Conservation (phyloP, 2,113 vertebrate species). For the Globicephala melas region DNA sequence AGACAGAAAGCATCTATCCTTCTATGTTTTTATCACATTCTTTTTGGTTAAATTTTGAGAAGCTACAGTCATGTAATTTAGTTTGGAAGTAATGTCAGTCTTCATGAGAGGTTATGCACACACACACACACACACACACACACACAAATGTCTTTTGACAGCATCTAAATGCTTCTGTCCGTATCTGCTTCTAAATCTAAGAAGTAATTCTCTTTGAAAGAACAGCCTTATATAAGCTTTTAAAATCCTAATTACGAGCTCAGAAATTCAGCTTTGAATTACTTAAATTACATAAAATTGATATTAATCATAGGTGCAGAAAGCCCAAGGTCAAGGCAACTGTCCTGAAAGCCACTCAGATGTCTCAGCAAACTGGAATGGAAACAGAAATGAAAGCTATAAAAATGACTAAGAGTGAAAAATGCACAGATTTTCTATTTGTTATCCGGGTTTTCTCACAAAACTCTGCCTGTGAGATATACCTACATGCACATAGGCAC, state of each 20-base stretch:
- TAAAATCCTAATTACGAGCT: background rate
- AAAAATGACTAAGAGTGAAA: background rate
- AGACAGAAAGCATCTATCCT: background rate
- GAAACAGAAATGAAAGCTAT: background rate
- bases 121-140: background rate
- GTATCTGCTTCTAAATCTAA: background rate
- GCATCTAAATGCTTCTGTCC: background rate
- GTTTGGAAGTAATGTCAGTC: background rate
- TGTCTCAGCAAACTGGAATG: background rate
- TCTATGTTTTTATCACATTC: background rate
- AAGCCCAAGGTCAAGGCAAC: background rate
- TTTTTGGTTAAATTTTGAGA: background rate
- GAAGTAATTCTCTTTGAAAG: background rate
- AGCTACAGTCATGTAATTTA: background rate
- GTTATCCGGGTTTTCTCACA: background rate
- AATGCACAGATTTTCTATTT: background rate
- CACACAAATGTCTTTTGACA: background rate
- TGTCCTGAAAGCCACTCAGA: background rate
- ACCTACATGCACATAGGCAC: rapidly evolving
- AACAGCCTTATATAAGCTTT: background rate
- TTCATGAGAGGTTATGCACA: background rate
- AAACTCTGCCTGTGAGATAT: background rate
- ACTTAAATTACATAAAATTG: background rate
- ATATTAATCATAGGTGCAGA: background rate
- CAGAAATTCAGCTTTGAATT: background rate